These are phyloP conservation scores for Drosophila auraria DNA, from an alignment of 1,140 invertebrate genomes.

Conservation along the genomic window DNA sequence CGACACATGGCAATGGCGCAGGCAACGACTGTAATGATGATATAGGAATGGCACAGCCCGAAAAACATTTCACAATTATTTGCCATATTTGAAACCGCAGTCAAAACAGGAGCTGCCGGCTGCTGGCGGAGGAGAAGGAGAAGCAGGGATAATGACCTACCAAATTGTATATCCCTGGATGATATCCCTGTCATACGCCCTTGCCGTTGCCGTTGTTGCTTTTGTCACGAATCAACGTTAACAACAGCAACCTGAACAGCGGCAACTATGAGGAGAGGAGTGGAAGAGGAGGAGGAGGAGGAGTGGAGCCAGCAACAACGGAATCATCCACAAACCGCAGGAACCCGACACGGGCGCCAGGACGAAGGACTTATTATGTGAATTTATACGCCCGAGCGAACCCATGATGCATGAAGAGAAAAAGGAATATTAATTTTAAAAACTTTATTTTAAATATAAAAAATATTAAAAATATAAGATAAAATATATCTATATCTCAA, in stretches of 20 bases:
- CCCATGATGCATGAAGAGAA: constrained; percentile 21
- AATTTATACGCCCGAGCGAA: constrained; percentile 75
- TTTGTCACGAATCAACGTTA: constrained; percentile 68
- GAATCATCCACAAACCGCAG: constrained; percentile 60
- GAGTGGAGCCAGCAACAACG: constrained; percentile 23
- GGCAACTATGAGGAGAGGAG: constrained; percentile 5
- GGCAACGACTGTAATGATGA: constrained; percentile 20
- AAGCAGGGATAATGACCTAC: constrained; percentile 46
- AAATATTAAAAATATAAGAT: no score
- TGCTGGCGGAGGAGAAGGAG: not conserved
- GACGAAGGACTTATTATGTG: constrained; percentile 71
- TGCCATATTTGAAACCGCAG: constrained; percentile 79
- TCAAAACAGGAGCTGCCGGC: constrained; percentile 38
- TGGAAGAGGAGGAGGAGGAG: not conserved
- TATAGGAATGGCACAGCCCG: constrained; percentile 9
- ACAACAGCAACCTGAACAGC: constrained; percentile 52
- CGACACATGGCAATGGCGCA: constrained; percentile 31
- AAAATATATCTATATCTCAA: no score
- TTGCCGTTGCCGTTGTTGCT: constrained; percentile 43
- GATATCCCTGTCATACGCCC: constrained; percentile 61
- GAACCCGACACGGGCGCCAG: constrained; percentile 52
- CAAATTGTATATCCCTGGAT: constrained; percentile 56
- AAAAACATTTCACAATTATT: constrained; percentile 71
- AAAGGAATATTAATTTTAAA: not conserved
- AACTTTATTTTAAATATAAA: no score